phyloP scores from a whole-genome alignment of 2,797 vertebrate species.

The Kryptolebias ocellatus region DNA sequence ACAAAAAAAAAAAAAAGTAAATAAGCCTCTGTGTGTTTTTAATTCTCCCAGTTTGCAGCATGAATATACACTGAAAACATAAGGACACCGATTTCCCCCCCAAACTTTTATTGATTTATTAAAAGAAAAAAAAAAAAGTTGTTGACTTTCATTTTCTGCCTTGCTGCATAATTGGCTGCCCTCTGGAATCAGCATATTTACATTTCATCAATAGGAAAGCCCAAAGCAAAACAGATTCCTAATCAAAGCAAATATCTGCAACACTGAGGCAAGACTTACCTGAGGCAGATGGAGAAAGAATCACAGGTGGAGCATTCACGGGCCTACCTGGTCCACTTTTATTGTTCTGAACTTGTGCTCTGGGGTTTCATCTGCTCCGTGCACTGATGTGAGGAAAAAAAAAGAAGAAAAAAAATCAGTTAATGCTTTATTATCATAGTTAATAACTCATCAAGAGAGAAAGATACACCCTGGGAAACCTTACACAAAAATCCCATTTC shows the following conservation, averaged over 20 bases:
- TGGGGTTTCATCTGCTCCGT: constrained; percentile 59
- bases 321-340: constrained; percentile 68
- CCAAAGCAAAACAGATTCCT: constrained; percentile 15
- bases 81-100: constrained; percentile 12
- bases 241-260: constrained; percentile 15
- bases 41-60: neutral
- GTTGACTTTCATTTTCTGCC: constrained; percentile 10
- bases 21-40: constrained; percentile 13
- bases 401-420: constrained; percentile 26
- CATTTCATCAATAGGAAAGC: constrained; percentile 6
- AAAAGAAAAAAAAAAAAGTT: constrained; percentile 1
- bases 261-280: constrained; percentile 62
- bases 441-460: constrained; percentile 64
- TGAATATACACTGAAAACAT: constrained; percentile 5
- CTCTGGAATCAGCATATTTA: neutral
- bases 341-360: constrained; percentile 67
- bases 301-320: constrained; percentile 62
- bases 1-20: constrained; percentile 15
- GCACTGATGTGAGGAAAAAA: constrained; percentile 34
- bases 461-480: constrained; percentile 34
- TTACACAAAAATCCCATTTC: constrained; percentile 34
- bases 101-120: constrained; percentile 48
- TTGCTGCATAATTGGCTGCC: neutral
- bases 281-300: constrained; percentile 56
- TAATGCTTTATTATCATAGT: constrained; percentile 60